Percentiles rank a stretch among this genome's conserved stretches.
Conservation (phyloP, 2,888 invertebrate species). For the Torymus auratus region DNA sequence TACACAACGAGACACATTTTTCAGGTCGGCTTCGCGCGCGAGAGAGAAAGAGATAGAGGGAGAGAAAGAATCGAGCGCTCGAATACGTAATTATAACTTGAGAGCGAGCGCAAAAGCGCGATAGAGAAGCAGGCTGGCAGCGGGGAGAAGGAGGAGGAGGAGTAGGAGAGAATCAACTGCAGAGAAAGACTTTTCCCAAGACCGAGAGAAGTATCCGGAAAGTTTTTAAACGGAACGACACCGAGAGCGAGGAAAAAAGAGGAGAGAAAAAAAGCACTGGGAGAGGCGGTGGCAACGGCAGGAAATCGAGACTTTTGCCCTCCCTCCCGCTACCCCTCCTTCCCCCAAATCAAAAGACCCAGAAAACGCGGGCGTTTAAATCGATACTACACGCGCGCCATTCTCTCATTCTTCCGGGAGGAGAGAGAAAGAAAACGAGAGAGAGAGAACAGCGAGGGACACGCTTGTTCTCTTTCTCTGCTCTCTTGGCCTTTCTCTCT, state of each 20-base stretch:
- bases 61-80: slow-evolving; percentile 31
- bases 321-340: neutral
- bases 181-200: slow-evolving; percentile 39
- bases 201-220: slow-evolving; percentile 33
- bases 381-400: slow-evolving; percentile 44
- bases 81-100: slow-evolving; percentile 53
- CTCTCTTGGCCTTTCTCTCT: neutral
- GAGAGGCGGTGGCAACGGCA: too few relatives aligned
- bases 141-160: neutral
- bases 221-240: slow-evolving; percentile 42
- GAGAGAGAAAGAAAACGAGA: too few relatives aligned
- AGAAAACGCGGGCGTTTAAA: slow-evolving; percentile 45
- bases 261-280: neutral
- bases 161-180: slow-evolving; percentile 30
- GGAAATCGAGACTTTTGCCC: slow-evolving; percentile 34
- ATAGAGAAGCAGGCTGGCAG: neutral
- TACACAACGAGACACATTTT: slow-evolving; percentile 42
- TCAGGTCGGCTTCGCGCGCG: slow-evolving; percentile 1
- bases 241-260: neutral
- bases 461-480: neutral
- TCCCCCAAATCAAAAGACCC: slow-evolving; percentile 34
- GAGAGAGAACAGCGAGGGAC: neutral
- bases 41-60: neutral
- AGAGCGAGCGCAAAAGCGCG: slow-evolving; percentile 14
- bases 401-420: slow-evolving; percentile 8